Evolutionary conservation across 2,888 invertebrate species (phyloP).

Genomic region (Anoncus sp.): DNA sequence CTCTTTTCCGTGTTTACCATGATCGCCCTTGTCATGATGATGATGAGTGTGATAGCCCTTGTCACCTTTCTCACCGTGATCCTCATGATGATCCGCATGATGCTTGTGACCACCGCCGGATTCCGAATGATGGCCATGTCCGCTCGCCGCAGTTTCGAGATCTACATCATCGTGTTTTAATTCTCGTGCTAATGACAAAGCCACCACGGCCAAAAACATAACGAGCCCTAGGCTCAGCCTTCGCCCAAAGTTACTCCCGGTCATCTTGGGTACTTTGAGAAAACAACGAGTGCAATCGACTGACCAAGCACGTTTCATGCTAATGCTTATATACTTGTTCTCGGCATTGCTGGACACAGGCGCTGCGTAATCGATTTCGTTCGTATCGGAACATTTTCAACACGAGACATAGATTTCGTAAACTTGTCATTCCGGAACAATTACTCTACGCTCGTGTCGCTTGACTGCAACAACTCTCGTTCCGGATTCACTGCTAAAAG

Average conservation of each 20-base stretch:
- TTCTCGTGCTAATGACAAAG: conserved; percentile 72
- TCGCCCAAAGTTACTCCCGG: conserved; percentile 64
- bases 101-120: conserved; percentile 89
- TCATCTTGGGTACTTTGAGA: conserved; percentile 71
- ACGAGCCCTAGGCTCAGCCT: conserved; percentile 73
- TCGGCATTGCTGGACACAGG: conserved; percentile 60
- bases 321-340: conserved; percentile 79
- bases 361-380: conserved; percentile 81
- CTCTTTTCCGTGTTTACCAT: conserved; percentile 90
- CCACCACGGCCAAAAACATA: conserved; percentile 70
- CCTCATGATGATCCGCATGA: conserved; percentile 88
- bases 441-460: conserved; percentile 16
- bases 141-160: conserved; percentile 79
- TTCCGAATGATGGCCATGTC: conserved; percentile 74
- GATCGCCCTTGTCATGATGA: conserved; percentile 88
- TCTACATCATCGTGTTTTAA: conserved; percentile 70
- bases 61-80: conserved; percentile 84
- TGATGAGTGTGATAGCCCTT: conserved; percentile 91
- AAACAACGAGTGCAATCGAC: conserved; percentile 75
- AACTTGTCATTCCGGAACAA: conserved; percentile 61
- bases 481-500: conserved; percentile 26
- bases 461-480: conserved; percentile 14
- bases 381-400: conserved; percentile 70
- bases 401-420: conserved; percentile 74
- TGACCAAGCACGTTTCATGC: conserved; percentile 72